A percentile compares a stretch with the other conserved stretches of the same genome.
phyloP scores from a whole-genome alignment of 2,888 invertebrate species.

The Prosopocoilus inquinatus region DNA sequence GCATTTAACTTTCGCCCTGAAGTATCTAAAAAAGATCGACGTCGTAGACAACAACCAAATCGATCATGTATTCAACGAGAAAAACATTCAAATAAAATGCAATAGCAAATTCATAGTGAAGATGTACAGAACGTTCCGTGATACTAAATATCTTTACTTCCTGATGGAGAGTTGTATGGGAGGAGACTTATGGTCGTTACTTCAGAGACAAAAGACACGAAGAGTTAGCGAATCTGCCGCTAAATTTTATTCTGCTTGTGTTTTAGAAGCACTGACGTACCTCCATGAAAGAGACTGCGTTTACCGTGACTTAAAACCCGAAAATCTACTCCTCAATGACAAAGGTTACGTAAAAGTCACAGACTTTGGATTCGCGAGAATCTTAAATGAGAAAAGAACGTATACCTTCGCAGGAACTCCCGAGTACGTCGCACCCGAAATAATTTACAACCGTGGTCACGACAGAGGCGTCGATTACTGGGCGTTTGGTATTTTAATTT shows the following conservation, averaged over 20 bases:
- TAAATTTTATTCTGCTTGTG: constrained; percentile 86
- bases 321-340: constrained; percentile 82
- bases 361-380: constrained; percentile 92
- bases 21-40: constrained; percentile 66
- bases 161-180: constrained; percentile 91
- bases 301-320: constrained; percentile 86
- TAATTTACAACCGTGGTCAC: constrained; percentile 80
- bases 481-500: constrained; percentile 85
- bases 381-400: constrained; percentile 72
- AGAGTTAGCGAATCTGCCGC: constrained; percentile 73
- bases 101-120: constrained; percentile 54
- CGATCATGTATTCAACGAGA: constrained; percentile 67
- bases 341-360: constrained; percentile 87
- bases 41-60: constrained; percentile 68
- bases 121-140: constrained; percentile 84
- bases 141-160: constrained; percentile 88
- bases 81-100: constrained; percentile 54
- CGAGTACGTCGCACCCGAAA: constrained; percentile 83
- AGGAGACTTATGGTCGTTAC: constrained; percentile 89
- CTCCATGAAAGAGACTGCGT: constrained; percentile 81
- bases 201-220: constrained; percentile 68
- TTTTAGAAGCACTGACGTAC: constrained; percentile 86
- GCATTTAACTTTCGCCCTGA: constrained; percentile 59
- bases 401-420: constrained; percentile 96
- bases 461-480: constrained; percentile 88